Evolutionary conservation across 2,888 invertebrate genomes (phyloP).

Genomic region (Nezara viridula): DNA sequence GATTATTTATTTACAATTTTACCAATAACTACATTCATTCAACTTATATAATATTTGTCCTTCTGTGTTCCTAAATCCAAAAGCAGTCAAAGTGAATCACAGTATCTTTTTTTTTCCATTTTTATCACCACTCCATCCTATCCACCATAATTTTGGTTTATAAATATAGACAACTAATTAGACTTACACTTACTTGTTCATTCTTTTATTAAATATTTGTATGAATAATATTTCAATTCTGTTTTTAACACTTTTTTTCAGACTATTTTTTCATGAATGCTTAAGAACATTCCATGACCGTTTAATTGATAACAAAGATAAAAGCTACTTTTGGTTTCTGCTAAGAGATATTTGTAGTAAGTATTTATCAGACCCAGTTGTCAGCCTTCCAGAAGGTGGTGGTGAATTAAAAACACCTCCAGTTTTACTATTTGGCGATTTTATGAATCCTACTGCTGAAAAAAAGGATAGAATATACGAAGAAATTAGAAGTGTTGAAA

Average conservation of each 20-base stretch:
- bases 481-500: constrained; percentile 82
- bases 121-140: too few relatives aligned
- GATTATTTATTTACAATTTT: too few relatives aligned
- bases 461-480: constrained; percentile 82
- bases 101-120: too few relatives aligned
- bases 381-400: constrained; percentile 74
- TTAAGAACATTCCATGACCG: constrained; percentile 93
- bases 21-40: too few relatives aligned
- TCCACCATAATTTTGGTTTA: too few relatives aligned
- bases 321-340: constrained; percentile 82
- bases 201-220: background rate
- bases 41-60: too few relatives aligned
- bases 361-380: constrained; percentile 75
- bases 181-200: background rate
- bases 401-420: constrained; percentile 75
- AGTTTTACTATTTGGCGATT: constrained; percentile 86
- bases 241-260: too few relatives aligned
- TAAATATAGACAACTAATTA: too few relatives aligned
- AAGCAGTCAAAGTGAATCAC: too few relatives aligned
- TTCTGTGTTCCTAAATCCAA: too few relatives aligned
- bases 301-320: constrained; percentile 85
- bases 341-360: constrained; percentile 78
- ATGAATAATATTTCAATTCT: too few relatives aligned
- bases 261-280: constrained; percentile 93
- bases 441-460: constrained; percentile 81